Evolutionary conservation across 2,113 vertebrate species (phyloP).

Genomic region (Merops nubicus): DNA sequence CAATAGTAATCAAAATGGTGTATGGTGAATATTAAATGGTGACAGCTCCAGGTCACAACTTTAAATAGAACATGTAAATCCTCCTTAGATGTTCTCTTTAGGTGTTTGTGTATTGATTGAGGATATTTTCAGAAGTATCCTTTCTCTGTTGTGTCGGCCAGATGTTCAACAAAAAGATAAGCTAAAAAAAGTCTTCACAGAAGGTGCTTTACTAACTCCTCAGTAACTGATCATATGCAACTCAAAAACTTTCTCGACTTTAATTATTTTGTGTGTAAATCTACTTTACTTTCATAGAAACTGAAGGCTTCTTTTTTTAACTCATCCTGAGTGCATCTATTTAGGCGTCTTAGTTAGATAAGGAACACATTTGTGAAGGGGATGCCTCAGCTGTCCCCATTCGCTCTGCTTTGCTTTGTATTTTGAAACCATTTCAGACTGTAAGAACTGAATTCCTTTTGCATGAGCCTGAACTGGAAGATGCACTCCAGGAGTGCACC

Average conservation of each 20-base stretch:
- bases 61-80: background rate
- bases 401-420: background rate
- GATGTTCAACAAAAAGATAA: background rate
- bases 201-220: background rate
- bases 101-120: background rate
- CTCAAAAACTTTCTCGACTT: background rate
- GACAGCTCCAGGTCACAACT: background rate
- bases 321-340: background rate
- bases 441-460: background rate
- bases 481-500: background rate
- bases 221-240: background rate
- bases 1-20: background rate
- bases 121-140: background rate
- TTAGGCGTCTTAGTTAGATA: background rate
- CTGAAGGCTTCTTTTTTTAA: rapidly evolving
- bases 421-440: rapidly evolving
- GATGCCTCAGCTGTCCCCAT: background rate
- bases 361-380: rapidly evolving
- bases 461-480: background rate
- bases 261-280: background rate
- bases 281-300: background rate
- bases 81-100: background rate
- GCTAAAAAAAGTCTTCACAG: background rate
- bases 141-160: background rate
- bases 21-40: background rate